Evolutionary conservation across 2,888 invertebrate species (phyloP), one percentile per base, ranked within the genome.

Genomic region (Drosophila anomalata): DNA sequence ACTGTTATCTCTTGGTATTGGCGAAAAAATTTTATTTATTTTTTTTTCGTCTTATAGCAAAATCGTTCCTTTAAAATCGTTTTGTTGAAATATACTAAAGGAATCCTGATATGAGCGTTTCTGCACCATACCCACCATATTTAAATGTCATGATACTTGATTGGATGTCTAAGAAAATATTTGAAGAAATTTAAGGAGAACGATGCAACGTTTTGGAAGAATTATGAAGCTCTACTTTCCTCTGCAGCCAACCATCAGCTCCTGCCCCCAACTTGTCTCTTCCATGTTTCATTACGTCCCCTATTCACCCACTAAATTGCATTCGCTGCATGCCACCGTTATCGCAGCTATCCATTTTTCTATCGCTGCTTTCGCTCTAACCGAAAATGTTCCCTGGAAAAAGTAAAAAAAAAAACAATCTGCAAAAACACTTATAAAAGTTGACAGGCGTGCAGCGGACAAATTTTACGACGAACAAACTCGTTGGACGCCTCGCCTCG

Each of bases 361-460:
- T 51, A 6, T 33, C 1, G 17, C 17, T 39, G 31, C 42, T 42
- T 3, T 22, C 7, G 50, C 57, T n/a, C 33, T 22, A 44, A 44
- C 68, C 61, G 12, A 71, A 59, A 69, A 60, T 33, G 48, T 31
- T 7, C 12, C 36, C 12, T 36, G 20, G 33, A 68, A 71, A 70
- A 54, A 53, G 33, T 41, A 55, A 29, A 17, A 41, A 77, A 41
- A 77, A 84, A 87, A 87, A 85, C 84, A 79, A 83, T 82, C 88
- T 87, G 75, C 75, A 80, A 73, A 85, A 76, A 77, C 77, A 75
- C 87, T 87, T 78, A 89, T 85, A 72, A 75, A 85, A 85, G 74
- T 89, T 85, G 84, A 85, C 89, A 87, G 77, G 89, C 84, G 83
- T 77, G 86, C 86, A 78, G 72, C 71, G 87, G 73, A 84, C 83